Evolutionary conservation across 2,888 invertebrate species (phyloP).

Genomic region (Spilosoma lubricipeda): DNA sequence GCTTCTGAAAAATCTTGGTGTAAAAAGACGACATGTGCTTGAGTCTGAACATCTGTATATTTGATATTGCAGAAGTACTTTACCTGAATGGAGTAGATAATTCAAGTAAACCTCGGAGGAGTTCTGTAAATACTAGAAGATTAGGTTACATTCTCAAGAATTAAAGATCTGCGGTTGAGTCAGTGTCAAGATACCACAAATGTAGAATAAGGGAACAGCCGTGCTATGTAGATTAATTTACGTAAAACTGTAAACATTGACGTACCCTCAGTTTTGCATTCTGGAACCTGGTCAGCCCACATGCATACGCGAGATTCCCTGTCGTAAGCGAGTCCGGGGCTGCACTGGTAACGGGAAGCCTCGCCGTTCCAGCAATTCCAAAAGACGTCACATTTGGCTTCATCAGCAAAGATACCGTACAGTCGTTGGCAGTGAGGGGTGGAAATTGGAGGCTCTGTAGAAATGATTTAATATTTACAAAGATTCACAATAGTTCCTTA

Average conservation of each 20-base stretch:
- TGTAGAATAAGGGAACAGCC: conserved; percentile 19
- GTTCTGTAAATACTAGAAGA: conserved; percentile 24
- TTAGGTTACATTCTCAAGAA: conserved; percentile 34
- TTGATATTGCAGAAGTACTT: conserved; percentile 1
- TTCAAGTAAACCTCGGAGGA: conserved; percentile 7
- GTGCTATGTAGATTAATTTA: conserved; percentile 29
- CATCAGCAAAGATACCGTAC: conserved; percentile 97
- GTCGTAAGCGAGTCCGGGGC: conserved; percentile 97
- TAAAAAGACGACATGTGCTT: conserved; percentile 8
- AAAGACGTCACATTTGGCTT: conserved; percentile 95
- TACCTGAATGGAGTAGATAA: conserved; percentile 8
- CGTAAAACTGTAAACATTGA: conserved; percentile 25
- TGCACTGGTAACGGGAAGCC: conserved; percentile 97
- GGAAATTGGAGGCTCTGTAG: conserved; percentile 92
- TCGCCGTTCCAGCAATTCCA: conserved; percentile 99
- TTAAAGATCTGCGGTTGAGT: conserved; percentile 35
- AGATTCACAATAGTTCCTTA: neutral
- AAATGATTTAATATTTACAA: conserved; percentile 24
- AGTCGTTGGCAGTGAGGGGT: conserved; percentile 94
- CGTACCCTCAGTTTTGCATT: conserved; percentile 95
- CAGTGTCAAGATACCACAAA: conserved; percentile 26
- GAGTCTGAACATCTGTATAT: neutral
- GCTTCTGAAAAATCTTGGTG: conserved; percentile 42
- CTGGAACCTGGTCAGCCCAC: conserved; percentile 98
- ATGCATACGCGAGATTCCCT: conserved; percentile 97